phyloP scores from a whole-genome alignment of 92 coral and sea anemone genomes.

The Galaxea fascicularis region DNA sequence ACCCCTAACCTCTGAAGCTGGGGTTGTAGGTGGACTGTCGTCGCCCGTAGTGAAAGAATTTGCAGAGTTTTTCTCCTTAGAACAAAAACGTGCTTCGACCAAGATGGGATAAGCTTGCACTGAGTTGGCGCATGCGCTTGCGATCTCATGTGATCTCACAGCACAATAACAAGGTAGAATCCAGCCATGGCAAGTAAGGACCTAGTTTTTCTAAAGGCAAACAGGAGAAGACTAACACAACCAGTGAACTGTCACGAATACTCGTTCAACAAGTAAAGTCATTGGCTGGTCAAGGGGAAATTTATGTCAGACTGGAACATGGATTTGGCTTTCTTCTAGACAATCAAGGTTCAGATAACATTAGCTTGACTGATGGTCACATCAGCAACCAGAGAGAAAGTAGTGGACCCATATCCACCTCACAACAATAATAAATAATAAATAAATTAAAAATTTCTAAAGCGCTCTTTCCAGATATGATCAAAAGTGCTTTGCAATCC shows the following conservation, averaged over 20 bases:
- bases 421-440: neutral
- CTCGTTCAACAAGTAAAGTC: slow-evolving; percentile 57
- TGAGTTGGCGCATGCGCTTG: no score
- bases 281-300: slow-evolving; percentile 70
- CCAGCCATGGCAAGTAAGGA: slow-evolving; percentile 53
- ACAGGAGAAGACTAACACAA: slow-evolving; percentile 36
- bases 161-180: neutral
- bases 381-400: slow-evolving; percentile 10
- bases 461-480: no score
- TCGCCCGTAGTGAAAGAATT: neutral
- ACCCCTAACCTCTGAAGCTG: neutral
- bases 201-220: slow-evolving; percentile 61
- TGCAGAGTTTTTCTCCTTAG: slow-evolving; percentile 14
- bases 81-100: slow-evolving; percentile 38
- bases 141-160: no score
- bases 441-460: no score
- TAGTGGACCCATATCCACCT: slow-evolving; percentile 1
- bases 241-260: slow-evolving; percentile 27
- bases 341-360: slow-evolving; percentile 11
- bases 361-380: neutral
- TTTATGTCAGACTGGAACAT: slow-evolving; percentile 17
- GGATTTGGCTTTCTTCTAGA: slow-evolving; percentile 15
- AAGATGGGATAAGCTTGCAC: slow-evolving; percentile 33
- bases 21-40: neutral
- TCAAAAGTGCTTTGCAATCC: no score